phyloP scores from a whole-genome alignment of 2,888 invertebrate genomes.

The Chirona hameri region DNA sequence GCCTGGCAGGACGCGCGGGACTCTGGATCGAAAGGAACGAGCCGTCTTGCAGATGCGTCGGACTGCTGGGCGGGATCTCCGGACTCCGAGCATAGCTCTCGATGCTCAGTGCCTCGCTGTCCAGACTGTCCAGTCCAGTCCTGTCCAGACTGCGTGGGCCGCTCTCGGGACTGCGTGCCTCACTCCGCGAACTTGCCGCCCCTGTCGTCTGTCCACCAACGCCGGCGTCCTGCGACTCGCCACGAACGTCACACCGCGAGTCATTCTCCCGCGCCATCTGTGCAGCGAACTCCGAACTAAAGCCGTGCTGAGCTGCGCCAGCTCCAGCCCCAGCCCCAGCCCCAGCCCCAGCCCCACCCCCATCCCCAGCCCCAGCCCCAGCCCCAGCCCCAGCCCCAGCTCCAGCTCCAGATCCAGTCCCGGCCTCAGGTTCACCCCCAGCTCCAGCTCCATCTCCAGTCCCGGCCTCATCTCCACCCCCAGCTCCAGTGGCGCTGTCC shows the following conservation, averaged over 20 bases:
- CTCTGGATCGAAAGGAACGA: not conserved
- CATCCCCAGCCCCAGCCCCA: too few species aligned
- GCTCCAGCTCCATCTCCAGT: too few species aligned
- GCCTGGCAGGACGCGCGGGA: not conserved
- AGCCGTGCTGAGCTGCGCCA: not conserved
- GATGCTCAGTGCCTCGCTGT: not conserved
- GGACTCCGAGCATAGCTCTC: not conserved
- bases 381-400: too few species aligned
- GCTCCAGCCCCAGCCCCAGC: too few species aligned
- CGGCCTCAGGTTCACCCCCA: too few species aligned
- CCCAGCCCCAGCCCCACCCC: too few species aligned
- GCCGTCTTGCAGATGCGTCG: not conserved
- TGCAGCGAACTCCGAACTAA: slow-evolving; percentile 7
- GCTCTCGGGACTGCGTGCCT: not conserved
- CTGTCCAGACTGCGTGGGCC: not conserved
- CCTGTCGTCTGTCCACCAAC: not conserved
- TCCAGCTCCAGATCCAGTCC: too few species aligned
- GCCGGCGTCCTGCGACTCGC: not conserved
- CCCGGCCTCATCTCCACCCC: too few species aligned
- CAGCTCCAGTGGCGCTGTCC: not conserved
- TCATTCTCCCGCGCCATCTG: slow-evolving; percentile 22
- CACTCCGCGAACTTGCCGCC: not conserved
- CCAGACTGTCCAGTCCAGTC: too few species aligned
- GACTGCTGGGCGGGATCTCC: not conserved
- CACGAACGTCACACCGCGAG: not conserved